Evolutionary conservation across 2,797 vertebrate species (phyloP), one percentile per base, ranked within the genome.

Genomic region (Miichthys miiuy): DNA sequence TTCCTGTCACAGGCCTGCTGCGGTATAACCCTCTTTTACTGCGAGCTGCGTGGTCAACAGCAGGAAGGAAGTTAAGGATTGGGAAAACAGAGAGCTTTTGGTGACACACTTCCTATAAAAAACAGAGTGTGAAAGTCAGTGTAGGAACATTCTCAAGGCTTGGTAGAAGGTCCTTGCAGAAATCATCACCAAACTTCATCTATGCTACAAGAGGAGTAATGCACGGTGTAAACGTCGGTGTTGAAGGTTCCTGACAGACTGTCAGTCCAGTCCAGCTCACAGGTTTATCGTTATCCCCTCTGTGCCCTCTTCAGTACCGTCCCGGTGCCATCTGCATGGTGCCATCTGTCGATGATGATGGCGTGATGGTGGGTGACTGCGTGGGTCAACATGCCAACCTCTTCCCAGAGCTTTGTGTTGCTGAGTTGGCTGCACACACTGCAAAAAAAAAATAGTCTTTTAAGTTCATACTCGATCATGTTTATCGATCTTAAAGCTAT

Each of bases 321-420:
- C 65, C 67, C 72, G 10, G 30, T 68, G 65, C 83, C 86, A 85
- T 84, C 82, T 87, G 86, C 68, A 67, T 68, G 52, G 30, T 51
- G 67, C 86, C 88, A 88, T 87, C 86, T 87, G 88, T 56, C 72
- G 50, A 58, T 23, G 47, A 66, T 27, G 70, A 42, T 55, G 61
- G 56, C 23, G 51, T 64, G 50, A 57, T 62, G 44, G 20, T 8
- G 57, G 62, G 57, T 67, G 61, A 73, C 58, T 20, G 72, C 61
- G 30, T 8, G 73, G 68, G 75, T 81, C 75, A 72, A 63, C 18
- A 10, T n/a, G 58, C 67, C 61, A 23, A 14, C 48, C 57, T 68
- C 46, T 11, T 44, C 18, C 44, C 41, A 5, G 3, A 60, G 57
- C 67, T 72, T 44, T 63, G 58, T 48, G 51, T 3, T 16, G 41